A percentile compares a stretch with the other conserved stretches of the same genome.
Evolutionary conservation across 2,888 invertebrate species (phyloP).

Genomic region (Barypeithes pellucidus): DNA sequence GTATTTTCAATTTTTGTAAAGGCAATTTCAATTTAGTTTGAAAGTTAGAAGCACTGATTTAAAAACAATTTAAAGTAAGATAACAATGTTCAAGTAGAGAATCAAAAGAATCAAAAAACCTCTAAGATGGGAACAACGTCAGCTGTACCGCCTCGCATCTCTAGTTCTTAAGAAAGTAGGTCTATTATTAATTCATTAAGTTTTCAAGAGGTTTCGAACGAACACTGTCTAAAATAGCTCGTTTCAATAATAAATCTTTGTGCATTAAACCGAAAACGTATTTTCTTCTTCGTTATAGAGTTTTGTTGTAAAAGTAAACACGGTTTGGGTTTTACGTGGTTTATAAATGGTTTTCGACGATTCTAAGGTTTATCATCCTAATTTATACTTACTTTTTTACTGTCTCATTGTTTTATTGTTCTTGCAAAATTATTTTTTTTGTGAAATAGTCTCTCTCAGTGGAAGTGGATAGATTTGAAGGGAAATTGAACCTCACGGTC

Average conservation of each 20-base stretch:
- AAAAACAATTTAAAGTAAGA: constrained; percentile 29
- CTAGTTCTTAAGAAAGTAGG: constrained; percentile 49
- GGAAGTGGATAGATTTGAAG: no score
- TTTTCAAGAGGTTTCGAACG: constrained; percentile 51
- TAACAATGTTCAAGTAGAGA: constrained; percentile 34
- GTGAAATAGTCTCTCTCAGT: no score
- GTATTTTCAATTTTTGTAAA: constrained; percentile 7
- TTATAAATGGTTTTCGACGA: constrained; percentile 7
- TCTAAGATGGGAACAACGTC: constrained; percentile 42
- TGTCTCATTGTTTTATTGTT: no score
- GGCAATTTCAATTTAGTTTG: neutral
- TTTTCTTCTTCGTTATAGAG: constrained; percentile 46
- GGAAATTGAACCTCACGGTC: no score
- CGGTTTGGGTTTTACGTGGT: constrained; percentile 8
- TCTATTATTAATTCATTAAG: constrained; percentile 55
- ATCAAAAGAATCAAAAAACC: constrained; percentile 38
- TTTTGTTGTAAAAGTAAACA: constrained; percentile 31
- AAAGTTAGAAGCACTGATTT: constrained; percentile 9
- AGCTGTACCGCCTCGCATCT: constrained; percentile 49
- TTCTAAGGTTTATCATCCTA: neutral
- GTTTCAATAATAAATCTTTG: constrained; percentile 53
- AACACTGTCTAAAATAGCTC: constrained; percentile 52
- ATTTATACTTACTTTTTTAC: neutral
- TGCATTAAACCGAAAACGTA: constrained; percentile 47
- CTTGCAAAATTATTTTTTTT: no score